Evolutionary conservation across 1,140 invertebrate species (phyloP), one percentile per base, ranked within the genome.

Genomic region (Neotoxoptera formosana): DNA sequence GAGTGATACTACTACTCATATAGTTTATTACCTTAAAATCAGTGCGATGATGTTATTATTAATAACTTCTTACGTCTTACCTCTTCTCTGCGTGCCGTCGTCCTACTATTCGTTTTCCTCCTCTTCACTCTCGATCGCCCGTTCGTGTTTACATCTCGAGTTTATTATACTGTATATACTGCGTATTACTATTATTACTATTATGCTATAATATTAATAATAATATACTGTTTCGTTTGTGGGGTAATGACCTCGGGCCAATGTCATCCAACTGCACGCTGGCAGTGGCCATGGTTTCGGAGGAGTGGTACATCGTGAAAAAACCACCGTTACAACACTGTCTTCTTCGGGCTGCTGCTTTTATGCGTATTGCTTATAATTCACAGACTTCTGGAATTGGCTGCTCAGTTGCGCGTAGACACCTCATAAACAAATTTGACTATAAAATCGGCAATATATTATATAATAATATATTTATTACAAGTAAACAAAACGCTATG

Each of bases 201-300:
- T 47, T 51, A 45, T 48, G 47, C 25, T 51, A 76, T 47, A 76
- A 91, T 67, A 90, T 81, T 83, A 51, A 91, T 67, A 90, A 51
- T 83, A 51, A 34, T 90, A 89, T 34, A 89, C 17, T 56, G 45
- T 34, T 21, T 20, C 45, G n/a, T 51, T 92, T 51, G 81, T 30
- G 76, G 81, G 91, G 81, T 93, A 93, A 93, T 83, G 91, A 93
- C 91, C 91, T 93, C 91, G 36, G 91, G 34, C 91, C 91, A 93
- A 93, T 93, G 91, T 93, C 91, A 86, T 93, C 91, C 81, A 92
- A 93, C 81, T 41, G 91, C 91, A 92, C 45, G 21, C 20, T 17
- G 76, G 34, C 90, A 47, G 36, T 76, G 90, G 21, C 89, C 25
- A 67, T 30, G 21, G 88, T 36, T 88, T 88, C 47, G 90, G 25